Evolutionary conservation across 2,888 invertebrate species (phyloP).

Genomic region (Agrotis clavis): DNA sequence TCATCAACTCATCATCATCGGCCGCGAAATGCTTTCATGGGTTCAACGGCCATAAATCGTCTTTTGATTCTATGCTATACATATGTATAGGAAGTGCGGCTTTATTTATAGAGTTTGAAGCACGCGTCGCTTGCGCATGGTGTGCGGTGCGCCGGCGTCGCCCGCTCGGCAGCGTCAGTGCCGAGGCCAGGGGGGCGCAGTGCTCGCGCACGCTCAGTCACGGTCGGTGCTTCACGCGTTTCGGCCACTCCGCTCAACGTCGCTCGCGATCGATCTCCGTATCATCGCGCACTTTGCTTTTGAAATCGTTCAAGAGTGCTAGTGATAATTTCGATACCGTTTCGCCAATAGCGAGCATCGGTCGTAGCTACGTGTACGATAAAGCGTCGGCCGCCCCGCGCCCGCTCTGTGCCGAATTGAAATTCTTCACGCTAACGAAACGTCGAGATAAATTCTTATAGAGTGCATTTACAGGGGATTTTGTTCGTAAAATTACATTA

Average conservation of each 20-base stretch:
- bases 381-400: slow-evolving; percentile 71
- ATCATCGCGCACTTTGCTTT: slow-evolving; percentile 77
- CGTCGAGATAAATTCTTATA: slow-evolving; percentile 74
- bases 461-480: slow-evolving; percentile 81
- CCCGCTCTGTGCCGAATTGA: slow-evolving; percentile 79
- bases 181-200: slow-evolving; percentile 72
- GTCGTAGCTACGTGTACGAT: slow-evolving; percentile 75
- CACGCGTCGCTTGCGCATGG: slow-evolving; percentile 73
- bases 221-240: slow-evolving; percentile 76
- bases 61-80: slow-evolving; percentile 84
- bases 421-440: slow-evolving; percentile 78
- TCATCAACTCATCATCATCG: slow-evolving; percentile 77
- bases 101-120: slow-evolving; percentile 87
- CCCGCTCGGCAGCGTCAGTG: slow-evolving; percentile 57
- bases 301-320: slow-evolving; percentile 80
- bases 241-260: slow-evolving; percentile 64
- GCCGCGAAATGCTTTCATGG: slow-evolving; percentile 83
- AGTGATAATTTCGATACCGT: slow-evolving; percentile 85
- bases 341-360: slow-evolving; percentile 82
- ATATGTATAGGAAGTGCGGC: slow-evolving; percentile 87
- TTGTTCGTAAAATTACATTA: slow-evolving; percentile 76
- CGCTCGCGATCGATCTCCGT: slow-evolving; percentile 64
- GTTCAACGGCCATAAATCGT: slow-evolving; percentile 89
- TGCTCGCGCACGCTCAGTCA: slow-evolving; percentile 75
- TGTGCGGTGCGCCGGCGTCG: slow-evolving; percentile 64